phyloP scores from a whole-genome alignment of 2,888 invertebrate genomes.

The Hirudinaria manillensis region DNA sequence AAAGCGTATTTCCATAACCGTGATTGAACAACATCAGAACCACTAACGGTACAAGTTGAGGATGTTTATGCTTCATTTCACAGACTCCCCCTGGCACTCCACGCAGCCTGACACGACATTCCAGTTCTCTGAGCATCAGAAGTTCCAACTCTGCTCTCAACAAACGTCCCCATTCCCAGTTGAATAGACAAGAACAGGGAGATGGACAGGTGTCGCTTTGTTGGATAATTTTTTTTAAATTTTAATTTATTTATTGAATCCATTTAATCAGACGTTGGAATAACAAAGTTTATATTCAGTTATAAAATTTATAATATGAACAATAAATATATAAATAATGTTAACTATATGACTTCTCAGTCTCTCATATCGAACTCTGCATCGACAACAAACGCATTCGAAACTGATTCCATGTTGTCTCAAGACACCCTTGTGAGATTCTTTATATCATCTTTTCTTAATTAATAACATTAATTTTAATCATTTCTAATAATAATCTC shows the following conservation, averaged over 20 bases:
- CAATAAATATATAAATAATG: too few species aligned
- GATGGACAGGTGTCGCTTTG: background rate
- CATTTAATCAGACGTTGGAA: too few species aligned
- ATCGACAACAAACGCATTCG: too few species aligned
- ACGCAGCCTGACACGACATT: constrained; percentile 11
- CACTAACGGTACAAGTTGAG: too few species aligned
- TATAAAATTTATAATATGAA: too few species aligned
- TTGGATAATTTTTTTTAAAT: constrained; percentile 6
- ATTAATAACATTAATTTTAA: background rate
- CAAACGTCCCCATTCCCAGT: background rate
- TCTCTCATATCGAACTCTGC: too few species aligned
- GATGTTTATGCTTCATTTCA: too few species aligned
- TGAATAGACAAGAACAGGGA: background rate
- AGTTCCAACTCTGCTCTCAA: constrained; percentile 22
- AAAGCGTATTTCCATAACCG: too few species aligned
- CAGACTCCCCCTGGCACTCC: constrained; percentile 26
- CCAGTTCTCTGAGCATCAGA: constrained; percentile 27
- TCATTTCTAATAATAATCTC: too few species aligned
- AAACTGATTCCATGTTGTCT: too few species aligned
- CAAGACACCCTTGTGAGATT: background rate
- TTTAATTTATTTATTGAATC: background rate
- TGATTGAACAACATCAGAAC: too few species aligned
- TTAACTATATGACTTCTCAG: background rate
- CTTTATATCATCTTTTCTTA: background rate
- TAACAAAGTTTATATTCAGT: too few species aligned